Percentiles rank a stretch among this genome's conserved stretches.
These are phyloP conservation scores for Noctua pronuba DNA, from an alignment of 2,888 invertebrate genomes.

Conservation along the genomic window DNA sequence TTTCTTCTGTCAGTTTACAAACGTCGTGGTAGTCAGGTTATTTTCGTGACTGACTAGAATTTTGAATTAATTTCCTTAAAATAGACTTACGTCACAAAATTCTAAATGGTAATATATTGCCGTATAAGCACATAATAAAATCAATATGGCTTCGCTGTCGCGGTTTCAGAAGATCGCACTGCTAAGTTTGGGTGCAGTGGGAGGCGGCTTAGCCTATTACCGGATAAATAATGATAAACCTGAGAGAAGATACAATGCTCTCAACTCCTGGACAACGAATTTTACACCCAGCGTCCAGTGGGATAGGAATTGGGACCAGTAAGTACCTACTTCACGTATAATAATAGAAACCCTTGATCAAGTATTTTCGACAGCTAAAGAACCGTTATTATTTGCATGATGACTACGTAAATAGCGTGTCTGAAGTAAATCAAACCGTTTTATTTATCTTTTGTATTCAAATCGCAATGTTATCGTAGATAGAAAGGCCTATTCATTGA, in stretches of 20 bases:
- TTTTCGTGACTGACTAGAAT: conserved; percentile 29
- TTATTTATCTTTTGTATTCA: conserved; percentile 11
- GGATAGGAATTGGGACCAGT: conserved; percentile 98
- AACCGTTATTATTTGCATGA: conserved; percentile 19
- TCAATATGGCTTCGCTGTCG: conserved; percentile 89
- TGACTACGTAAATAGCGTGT: conserved; percentile 27
- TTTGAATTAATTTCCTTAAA: conserved; percentile 33
- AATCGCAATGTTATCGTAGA: conserved; percentile 5
- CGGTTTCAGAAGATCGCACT: conserved; percentile 90
- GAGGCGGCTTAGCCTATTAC: conserved; percentile 92
- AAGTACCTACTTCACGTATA: conserved; percentile 75
- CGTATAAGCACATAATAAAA: conserved; percentile 32
- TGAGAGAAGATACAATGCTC: conserved; percentile 86
- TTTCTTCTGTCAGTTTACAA: conserved; percentile 34
- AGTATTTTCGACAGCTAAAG: background rate
- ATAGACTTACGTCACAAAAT: conserved; percentile 10
- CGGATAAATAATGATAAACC: conserved; percentile 84
- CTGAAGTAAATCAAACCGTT: background rate
- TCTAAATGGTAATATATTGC: conserved; percentile 43
- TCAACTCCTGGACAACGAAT: conserved; percentile 93
- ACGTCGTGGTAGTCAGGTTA: conserved; percentile 51
- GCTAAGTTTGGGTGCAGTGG: conserved; percentile 91
- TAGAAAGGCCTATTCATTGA: conserved; percentile 2
- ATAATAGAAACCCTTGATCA: background rate
- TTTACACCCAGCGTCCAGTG: conserved; percentile 92